Evolutionary conservation across 1,140 invertebrate species (phyloP).

Genomic region (Lordiphosa mommai): DNA sequence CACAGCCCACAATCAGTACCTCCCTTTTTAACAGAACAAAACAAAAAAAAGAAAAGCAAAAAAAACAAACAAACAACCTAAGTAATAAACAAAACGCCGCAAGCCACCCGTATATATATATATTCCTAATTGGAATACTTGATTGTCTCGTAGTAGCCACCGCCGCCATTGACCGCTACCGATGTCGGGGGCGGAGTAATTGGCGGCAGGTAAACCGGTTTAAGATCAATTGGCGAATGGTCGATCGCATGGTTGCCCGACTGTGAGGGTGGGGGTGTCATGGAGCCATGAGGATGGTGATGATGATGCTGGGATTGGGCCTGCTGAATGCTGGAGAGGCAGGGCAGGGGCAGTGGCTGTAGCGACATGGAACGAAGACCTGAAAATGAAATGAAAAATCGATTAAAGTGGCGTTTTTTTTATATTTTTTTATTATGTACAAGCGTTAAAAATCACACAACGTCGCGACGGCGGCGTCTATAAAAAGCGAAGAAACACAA

Average conservation of each 20-base stretch:
- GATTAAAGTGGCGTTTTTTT: slow-evolving; percentile 51
- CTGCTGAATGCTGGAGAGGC: slow-evolving; percentile 57
- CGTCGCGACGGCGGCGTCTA: slow-evolving; percentile 44
- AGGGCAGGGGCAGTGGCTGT: slow-evolving; percentile 64
- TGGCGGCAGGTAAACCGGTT: slow-evolving; percentile 68
- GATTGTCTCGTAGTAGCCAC: slow-evolving; percentile 64
- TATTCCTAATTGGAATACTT: slow-evolving; percentile 63
- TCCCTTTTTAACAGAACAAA: too few species aligned
- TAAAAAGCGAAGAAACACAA: slow-evolving; percentile 33
- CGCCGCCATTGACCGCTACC: slow-evolving; percentile 36
- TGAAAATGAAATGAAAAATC: slow-evolving; percentile 31
- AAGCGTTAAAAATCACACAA: slow-evolving; percentile 69
- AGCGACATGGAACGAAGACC: slow-evolving; percentile 71
- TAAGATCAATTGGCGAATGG: slow-evolving; percentile 63
- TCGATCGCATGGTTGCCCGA: slow-evolving; percentile 57
- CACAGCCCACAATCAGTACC: too few species aligned
- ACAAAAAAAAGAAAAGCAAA: too few species aligned
- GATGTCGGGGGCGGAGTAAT: slow-evolving; percentile 61
- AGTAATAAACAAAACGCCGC: too few species aligned
- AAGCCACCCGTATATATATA: too few species aligned
- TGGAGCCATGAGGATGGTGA: slow-evolving; percentile 47
- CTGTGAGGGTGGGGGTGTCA: slow-evolving; percentile 66
- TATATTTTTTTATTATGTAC: slow-evolving; percentile 47
- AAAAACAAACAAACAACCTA: too few species aligned
- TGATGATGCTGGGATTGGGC: slow-evolving; percentile 32